These are phyloP conservation scores for Bungarus multicinctus DNA, from an alignment of 2,113 vertebrate genomes.

Conservation along the genomic window DNA sequence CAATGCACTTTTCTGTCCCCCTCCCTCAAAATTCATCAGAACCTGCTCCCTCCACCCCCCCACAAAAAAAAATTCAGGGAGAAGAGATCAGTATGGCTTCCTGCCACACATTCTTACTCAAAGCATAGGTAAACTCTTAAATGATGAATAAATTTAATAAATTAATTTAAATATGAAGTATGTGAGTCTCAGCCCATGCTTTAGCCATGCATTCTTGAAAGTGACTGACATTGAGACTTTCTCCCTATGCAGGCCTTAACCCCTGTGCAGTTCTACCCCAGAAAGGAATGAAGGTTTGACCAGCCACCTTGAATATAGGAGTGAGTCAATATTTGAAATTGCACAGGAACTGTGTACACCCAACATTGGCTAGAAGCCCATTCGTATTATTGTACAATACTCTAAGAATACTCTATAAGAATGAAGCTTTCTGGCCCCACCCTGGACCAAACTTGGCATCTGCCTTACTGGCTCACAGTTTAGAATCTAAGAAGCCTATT, in stretches of 20 bases:
- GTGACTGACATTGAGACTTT: not conserved
- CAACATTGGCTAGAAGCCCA: not conserved
- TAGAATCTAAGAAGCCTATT: not conserved
- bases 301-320: constrained; percentile 9
- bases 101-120: not conserved
- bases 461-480: accelerated
- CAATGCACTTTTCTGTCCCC: not conserved
- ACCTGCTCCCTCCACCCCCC: not conserved
- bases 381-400: constrained; percentile 15
- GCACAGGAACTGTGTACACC: constrained; percentile 13
- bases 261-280: not conserved
- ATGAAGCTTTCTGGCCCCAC: not conserved
- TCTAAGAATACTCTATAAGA: not conserved
- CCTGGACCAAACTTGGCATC: accelerated
- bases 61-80: not conserved
- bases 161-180: constrained; percentile 17
- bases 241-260: not conserved
- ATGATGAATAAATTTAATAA: not conserved
- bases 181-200: not conserved
- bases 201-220: not conserved
- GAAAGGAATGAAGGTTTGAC: constrained; percentile 1
- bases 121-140: not conserved
- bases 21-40: not conserved
- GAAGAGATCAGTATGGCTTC: not conserved
- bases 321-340: constrained; percentile 48